Evolutionary conservation across 2,797 vertebrate species (phyloP), one percentile per base, ranked within the genome.

Genomic region (Gadopsis marmoratus): DNA sequence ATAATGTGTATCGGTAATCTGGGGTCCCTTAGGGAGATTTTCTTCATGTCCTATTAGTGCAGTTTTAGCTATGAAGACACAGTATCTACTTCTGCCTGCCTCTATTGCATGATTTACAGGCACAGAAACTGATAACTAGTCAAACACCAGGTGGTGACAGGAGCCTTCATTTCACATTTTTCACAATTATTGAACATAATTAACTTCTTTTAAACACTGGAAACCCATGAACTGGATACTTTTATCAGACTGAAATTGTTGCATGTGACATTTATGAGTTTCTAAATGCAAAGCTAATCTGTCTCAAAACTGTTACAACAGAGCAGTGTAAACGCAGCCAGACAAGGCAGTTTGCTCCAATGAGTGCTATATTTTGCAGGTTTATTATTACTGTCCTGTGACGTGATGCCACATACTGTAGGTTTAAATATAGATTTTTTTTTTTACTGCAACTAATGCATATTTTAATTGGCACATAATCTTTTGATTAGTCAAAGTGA

Each of bases 161-260:
- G 43, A 53, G 23, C 19, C 62, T 68, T 33, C 19, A 74, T 71
- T 73, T 73, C 56, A 65, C 39, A 19, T 26, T 77, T 71, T 73
- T 73, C 56, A 65, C 39, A 19, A 33, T 29, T 26, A n/a, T 19
- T 76, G 21, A 5, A 23, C 11, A 14, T 33, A 8, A 35, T 43
- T 19, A 6, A n/a, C 9, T 16, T n/a, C 19, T 35, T 48, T 65
- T 10, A 8, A 39, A 62, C 16, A 33, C 14, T 12, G n/a, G 17
- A 19, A 12, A 3, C 12, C 26, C 13, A 50, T 11, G 5, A 62
- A 29, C 26, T n/a, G 8, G 10, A 60, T 17, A 13, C 16, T 51
- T 53, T 35, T 33, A 16, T 47, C 21, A 48, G 33, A 59, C 1
- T 56, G 31, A 58, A 47, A 29, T 21, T n/a, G 19, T 10, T 50